Base-by-base conservation (phyloP, 1,140 invertebrate genomes). In the Triops cancriformis region DNA sequence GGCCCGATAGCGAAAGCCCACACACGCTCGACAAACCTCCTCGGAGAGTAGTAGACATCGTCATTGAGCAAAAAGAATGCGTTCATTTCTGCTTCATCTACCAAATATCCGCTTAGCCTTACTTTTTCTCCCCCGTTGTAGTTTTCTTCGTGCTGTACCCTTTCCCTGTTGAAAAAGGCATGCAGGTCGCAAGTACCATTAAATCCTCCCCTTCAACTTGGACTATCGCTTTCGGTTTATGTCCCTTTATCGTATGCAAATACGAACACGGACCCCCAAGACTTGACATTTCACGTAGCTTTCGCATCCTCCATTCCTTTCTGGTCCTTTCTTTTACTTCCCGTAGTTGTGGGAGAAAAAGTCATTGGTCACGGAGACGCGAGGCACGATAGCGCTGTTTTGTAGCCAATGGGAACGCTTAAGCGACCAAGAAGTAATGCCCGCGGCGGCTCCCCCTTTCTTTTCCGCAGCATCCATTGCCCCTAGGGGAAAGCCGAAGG, bases 231-330 rank as follows among this genome's bases (percentile, higher is more conserved):
- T 64, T 64, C 51, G 51, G 14, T 64, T 64, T 64, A 64, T 64
- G 51, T 64, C 51, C 51, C 51, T 64, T 64, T 64, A 64, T 64
- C 51, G n/a, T 64, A 64, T 64, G 51, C 51, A 64, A 64, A 64
- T 64, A 18, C 14, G 51, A 64, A 64, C 23, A 9, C 51, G 51
- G 51, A 64, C 18, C 51, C 51, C 31, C 51, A 23, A 64, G 51
- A 64, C 51, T 37, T 64, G 51, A 64, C 51, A 64, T 64, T 64
- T 64, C 51, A 64, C 51, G 51, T n/a, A 6, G 51, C 51, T 23
- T 23, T 23, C 51, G 14, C 51, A n/a, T 23, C 23, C 51, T 64
- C 51, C 51, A 18, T 64, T 64, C n/a, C 18, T 23, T 7, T 23
- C 14, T 64, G 14, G 0, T 18, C 23, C 51, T 64, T 64, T 64